Evolutionary conservation across 2,797 vertebrate genomes (phyloP), one percentile per base, ranked within the genome.

Genomic region (Thaleichthys pacificus): DNA sequence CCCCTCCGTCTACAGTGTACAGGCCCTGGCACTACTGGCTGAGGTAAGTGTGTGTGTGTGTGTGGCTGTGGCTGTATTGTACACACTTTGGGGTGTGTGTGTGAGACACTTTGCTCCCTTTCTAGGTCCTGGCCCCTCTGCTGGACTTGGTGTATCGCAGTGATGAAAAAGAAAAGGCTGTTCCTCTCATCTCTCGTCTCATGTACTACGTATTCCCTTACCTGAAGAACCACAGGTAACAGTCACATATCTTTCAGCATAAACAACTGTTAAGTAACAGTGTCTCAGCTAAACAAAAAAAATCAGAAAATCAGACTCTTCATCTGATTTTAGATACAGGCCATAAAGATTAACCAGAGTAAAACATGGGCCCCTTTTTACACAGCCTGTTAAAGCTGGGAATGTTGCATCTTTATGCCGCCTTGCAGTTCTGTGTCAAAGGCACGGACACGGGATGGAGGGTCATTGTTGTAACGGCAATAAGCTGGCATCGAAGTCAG

Each of bases 81-180:
- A 5, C 9, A 71, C 54, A 58, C 42, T 19, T 56, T 5, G 60
- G 28, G 62, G 28, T 62, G 57, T 71, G 58, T 32, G 32, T 17
- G 22, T 9, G 47, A 14, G 38, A 56, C 32, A 2, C 28, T 60
- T 21, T 8, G 42, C 17, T 26, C 58, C 69, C 5, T 60, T 32
- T 6, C 61, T 9, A 95, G 93, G 80, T 95, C 69, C 75, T 95
- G 88, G 96, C 98, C 17, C 94, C 94, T 1, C 96, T 99, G 68
- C 88, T 99, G 86, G 98, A 99, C 88, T 93, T 99, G 96, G 95
- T 99, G 2, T 99, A 97, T 79, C 95, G 96, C 67, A 99, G 98
- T 0, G 97, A 99, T 0, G 98, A 99, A 91, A 99, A 99, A 81
- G 98, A 99, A 78, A 99, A 94, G 78, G 98, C 97, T 0, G 91